Evolutionary conservation across 2,888 invertebrate genomes (phyloP), one percentile per base, ranked within the genome.

Genomic region (Biston stratarius): DNA sequence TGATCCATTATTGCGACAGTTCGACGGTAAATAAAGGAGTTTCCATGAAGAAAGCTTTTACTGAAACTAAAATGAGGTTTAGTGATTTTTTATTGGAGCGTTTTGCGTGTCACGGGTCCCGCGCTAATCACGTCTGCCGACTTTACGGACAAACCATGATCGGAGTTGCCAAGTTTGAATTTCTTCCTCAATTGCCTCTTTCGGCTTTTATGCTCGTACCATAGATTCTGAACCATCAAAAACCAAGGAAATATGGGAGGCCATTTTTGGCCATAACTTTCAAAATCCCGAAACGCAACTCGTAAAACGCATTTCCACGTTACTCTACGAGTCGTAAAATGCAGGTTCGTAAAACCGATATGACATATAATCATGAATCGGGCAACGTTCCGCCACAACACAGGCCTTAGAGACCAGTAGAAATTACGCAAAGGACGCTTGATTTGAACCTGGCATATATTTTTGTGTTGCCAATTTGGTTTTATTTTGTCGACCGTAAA

Each of bases 311-410:
- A 68, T 68, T 68, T 68, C 67, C 60, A 68, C 63, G 38, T 68
- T 68, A 68, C 63, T 68, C 67, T 64, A 47, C n/a, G 59, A 51
- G 67, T 62, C 69, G 48, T 69, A 67, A 65, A 74, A 67, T 53
- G 69, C 63, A 71, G 64, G 52, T 68, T 68, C 60, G 24, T 67
- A 68, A 70, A 73, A 73, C 67, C 71, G 70, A 73, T 70, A 70
- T 65, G 60, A 66, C 67, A 63, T 72, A 68, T 68, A 70, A 72
- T 74, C 74, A 72, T 70, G 70, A 66, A 72, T 60, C 57, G 49
- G 65, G 64, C 63, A 58, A 53, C 47, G 60, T 60, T 67, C 40
- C 52, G n/a, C 45, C 59, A 55, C 63, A 58, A 52, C 61, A 58
- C 57, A 45, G 6, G 38, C 24, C 56, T 15, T 58, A 62, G 6